A percentile compares a stretch with the other conserved stretches of the same genome.
phyloP scores from a whole-genome alignment of 2,888 invertebrate species.

The Caenorhabditis sp. region DNA sequence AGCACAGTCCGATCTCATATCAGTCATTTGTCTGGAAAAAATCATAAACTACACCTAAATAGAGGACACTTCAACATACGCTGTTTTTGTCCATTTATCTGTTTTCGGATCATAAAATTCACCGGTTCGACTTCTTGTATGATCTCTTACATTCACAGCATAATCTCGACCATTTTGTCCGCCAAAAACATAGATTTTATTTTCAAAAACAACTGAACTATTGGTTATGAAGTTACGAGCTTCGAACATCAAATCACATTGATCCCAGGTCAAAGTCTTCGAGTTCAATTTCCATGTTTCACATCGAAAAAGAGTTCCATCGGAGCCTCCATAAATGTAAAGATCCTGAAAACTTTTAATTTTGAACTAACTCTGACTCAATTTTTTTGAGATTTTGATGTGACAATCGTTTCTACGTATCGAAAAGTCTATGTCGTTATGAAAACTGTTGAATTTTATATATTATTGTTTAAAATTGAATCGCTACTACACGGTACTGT shows the following conservation, averaged over 20 bases:
- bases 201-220: conserved; percentile 31
- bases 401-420: too few relatives aligned
- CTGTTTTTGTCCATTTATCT: conserved; percentile 25
- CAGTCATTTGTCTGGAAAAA: conserved; percentile 18
- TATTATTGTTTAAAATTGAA: too few relatives aligned
- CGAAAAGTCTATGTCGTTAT: too few relatives aligned
- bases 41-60: too few relatives aligned
- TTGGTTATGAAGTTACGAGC: conserved; percentile 37
- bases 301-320: conserved; percentile 15
- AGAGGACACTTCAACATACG: too few relatives aligned
- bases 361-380: too few relatives aligned
- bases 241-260: conserved; percentile 34
- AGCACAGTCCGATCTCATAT: conserved; percentile 38
- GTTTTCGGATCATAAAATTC: conserved; percentile 32
- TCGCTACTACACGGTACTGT: too few relatives aligned
- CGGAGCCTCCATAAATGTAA: conserved; percentile 33
- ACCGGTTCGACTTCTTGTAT: conserved; percentile 13
- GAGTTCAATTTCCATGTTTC: conserved; percentile 30
- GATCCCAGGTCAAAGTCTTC: conserved; percentile 17
- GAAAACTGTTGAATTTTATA: too few relatives aligned
- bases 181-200: conserved; percentile 42
- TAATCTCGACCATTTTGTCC: conserved; percentile 26
- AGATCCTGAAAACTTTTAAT: not conserved
- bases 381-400: too few relatives aligned
- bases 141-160: conserved; percentile 8